Evolutionary conservation across 2,888 invertebrate genomes (phyloP).

Genomic region (Beris chalybata): DNA sequence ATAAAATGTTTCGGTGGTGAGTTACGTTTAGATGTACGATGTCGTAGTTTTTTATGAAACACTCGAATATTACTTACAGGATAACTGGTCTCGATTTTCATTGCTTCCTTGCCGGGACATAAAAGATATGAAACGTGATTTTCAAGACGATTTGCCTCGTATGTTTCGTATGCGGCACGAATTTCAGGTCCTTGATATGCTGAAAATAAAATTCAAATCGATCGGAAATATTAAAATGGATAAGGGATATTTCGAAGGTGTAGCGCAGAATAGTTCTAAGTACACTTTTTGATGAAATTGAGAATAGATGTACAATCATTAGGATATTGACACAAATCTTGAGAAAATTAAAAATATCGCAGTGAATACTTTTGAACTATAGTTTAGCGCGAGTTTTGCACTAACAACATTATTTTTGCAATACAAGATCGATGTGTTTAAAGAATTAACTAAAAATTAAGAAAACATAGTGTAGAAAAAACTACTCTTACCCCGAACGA

Average conservation of each 20-base stretch:
- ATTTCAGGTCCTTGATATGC: conserved; percentile 9
- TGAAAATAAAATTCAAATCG: neutral
- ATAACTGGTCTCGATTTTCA: conserved; percentile 50
- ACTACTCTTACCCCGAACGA: conserved; percentile 59
- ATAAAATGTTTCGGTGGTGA: conserved; percentile 40
- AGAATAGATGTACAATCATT: too few species aligned
- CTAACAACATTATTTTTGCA: conserved; percentile 21
- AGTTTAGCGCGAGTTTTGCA: conserved; percentile 10
- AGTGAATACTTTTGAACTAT: too few species aligned
- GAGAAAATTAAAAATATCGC: too few species aligned
- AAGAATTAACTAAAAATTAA: neutral
- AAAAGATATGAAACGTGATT: conserved; percentile 52
- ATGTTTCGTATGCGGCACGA: conserved; percentile 20
- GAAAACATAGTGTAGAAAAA: neutral
- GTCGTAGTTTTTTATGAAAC: conserved; percentile 38
- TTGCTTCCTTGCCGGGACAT: conserved; percentile 51
- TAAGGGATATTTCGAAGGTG: too few species aligned
- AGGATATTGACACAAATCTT: too few species aligned
- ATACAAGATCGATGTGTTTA: neutral
- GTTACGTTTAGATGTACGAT: conserved; percentile 27
- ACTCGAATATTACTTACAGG: conserved; percentile 51
- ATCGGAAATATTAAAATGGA: too few species aligned
- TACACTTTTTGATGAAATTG: too few species aligned
- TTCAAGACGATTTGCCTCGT: conserved; percentile 36
- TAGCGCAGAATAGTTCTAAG: too few species aligned